Percentiles rank a stretch among this genome's conserved stretches.
Evolutionary conservation across 2,113 vertebrate species (phyloP).

Genomic region (Narcine bancroftii): DNA sequence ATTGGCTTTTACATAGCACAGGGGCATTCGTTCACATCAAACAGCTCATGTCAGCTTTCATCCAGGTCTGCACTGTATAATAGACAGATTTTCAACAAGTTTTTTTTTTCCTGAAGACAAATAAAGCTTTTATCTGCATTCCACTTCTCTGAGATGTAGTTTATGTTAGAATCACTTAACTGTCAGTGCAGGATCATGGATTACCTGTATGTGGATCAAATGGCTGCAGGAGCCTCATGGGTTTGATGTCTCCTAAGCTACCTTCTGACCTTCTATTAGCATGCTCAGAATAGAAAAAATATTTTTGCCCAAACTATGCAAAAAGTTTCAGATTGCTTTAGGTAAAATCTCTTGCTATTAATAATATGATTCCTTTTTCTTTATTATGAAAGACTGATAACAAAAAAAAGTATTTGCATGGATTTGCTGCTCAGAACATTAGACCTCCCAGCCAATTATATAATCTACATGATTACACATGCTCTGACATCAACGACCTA

Average conservation of each 20-base stretch:
- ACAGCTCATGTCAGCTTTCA: slow-evolving; percentile 45
- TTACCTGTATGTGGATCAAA: slow-evolving; percentile 56
- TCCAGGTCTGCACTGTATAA: slow-evolving; percentile 47
- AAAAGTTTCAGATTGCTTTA: neutral
- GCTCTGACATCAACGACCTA: neutral
- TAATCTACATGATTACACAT: neutral
- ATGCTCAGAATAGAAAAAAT: slow-evolving; percentile 10
- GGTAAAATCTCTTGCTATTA: neutral
- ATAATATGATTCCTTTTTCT: too few relatives aligned
- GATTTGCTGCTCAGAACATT: slow-evolving; percentile 19
- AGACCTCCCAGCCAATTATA: too few relatives aligned
- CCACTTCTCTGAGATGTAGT: slow-evolving; percentile 47
- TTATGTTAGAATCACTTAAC: slow-evolving; percentile 63
- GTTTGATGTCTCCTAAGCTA: slow-evolving; percentile 13
- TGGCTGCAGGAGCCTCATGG: neutral
- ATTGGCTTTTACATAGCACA: slow-evolving; percentile 20
- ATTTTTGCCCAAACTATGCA: neutral
- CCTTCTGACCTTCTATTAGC: slow-evolving; percentile 16
- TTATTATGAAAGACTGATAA: neutral
- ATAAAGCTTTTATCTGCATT: slow-evolving; percentile 59
- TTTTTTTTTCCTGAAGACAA: slow-evolving; percentile 49
- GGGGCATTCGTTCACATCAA: slow-evolving; percentile 44
- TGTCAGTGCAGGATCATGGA: slow-evolving; percentile 46
- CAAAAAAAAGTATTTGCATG: neutral
- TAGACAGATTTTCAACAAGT: slow-evolving; percentile 49